Evolutionary conservation across 2,113 vertebrate genomes (phyloP).

Genomic region (Macrotus californicus): DNA sequence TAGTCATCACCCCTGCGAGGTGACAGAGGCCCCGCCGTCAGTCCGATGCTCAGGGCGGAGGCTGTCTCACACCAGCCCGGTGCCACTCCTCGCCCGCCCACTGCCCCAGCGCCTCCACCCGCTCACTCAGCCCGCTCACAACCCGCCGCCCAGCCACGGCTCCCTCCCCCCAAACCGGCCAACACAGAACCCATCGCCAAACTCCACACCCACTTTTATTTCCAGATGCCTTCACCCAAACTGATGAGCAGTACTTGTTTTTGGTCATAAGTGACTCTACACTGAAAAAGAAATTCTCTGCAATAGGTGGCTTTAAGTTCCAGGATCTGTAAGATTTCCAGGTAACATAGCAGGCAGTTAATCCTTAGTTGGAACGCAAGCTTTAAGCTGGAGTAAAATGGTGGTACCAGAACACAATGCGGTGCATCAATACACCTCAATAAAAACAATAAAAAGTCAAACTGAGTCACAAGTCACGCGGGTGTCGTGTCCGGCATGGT

Average conservation of each 20-base stretch:
- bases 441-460: background rate
- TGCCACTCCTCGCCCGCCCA: background rate
- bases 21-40: background rate
- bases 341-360: background rate
- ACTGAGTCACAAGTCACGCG: too few species aligned
- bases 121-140: background rate
- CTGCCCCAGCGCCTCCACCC: background rate
- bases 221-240: background rate
- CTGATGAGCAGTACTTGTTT: background rate
- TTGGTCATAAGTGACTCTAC: background rate
- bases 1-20: slow-evolving; percentile 90
- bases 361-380: background rate
- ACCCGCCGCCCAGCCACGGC: background rate
- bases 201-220: background rate
- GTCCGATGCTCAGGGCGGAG: background rate
- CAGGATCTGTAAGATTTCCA: background rate
- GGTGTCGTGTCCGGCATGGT: background rate
- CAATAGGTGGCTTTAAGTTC: background rate
- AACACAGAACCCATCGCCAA: background rate
- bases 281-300: background rate
- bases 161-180: background rate
- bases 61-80: rapidly evolving
- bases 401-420: background rate
- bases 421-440: background rate
- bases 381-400: background rate